Evolutionary conservation across 2,113 vertebrate species (phyloP).

Genomic region (Paracanthobrama guichenoti): DNA sequence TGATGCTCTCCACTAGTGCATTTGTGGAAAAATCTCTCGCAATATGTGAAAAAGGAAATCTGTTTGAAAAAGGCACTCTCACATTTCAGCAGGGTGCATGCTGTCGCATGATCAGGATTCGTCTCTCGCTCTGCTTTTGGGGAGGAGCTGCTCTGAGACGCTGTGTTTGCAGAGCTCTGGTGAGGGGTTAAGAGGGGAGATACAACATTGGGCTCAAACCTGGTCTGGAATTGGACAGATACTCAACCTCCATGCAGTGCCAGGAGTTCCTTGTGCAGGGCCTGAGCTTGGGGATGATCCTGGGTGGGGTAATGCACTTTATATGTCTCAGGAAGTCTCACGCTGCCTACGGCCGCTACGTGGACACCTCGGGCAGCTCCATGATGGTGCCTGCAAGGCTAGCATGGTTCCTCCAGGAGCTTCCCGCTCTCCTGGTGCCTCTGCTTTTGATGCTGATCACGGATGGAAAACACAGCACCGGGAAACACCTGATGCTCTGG

Average conservation of each 20-base stretch:
- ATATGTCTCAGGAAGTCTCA: constrained; percentile 49
- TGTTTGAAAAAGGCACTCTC: constrained; percentile 23
- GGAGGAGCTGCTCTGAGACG: constrained; percentile 38
- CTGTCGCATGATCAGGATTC: constrained; percentile 32
- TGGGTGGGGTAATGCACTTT: constrained; percentile 57
- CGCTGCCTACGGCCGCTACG: constrained; percentile 75
- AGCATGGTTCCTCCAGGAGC: constrained; percentile 85
- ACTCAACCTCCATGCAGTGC: constrained; percentile 68
- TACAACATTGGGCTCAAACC: constrained; percentile 9
- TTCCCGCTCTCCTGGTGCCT: constrained; percentile 80
- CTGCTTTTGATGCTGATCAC: constrained; percentile 66
- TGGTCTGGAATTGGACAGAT: not conserved
- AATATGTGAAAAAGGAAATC: constrained; percentile 1
- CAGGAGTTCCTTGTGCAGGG: constrained; percentile 64
- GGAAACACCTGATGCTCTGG: constrained; percentile 71
- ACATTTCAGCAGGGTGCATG: constrained; percentile 21
- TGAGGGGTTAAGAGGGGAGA: constrained; percentile 31
- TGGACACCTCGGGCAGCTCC: not conserved
- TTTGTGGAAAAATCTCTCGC: not conserved
- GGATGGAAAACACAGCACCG: constrained; percentile 63
- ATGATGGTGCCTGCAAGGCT: constrained; percentile 69
- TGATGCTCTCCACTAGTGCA: not conserved
- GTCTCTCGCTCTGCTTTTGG: constrained; percentile 20
- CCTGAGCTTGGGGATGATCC: constrained; percentile 68
- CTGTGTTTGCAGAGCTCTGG: constrained; percentile 25